A percentile compares a stretch with the other conserved stretches of the same genome.
These are phyloP conservation scores for Chloroceryle inda DNA, from an alignment of 2,797 vertebrate genomes.

Conservation along the genomic window DNA sequence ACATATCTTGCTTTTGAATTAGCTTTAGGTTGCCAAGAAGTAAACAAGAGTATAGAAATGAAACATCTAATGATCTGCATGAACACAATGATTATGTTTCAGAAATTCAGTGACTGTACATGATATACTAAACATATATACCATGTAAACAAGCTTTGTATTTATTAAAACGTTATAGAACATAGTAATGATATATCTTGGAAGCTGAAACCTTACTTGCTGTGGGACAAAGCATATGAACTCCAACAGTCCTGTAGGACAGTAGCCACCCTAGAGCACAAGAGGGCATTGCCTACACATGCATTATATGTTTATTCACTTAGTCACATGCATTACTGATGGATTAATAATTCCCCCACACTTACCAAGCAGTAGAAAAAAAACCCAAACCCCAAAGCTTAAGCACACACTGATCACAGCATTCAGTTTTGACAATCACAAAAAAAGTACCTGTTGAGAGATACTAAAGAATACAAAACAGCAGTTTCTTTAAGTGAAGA, in stretches of 20 bases:
- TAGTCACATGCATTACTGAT: conserved; percentile 21
- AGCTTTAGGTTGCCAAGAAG: conserved; percentile 77
- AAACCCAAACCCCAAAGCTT: background rate
- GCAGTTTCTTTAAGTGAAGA: conserved; percentile 21
- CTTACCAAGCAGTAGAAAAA: conserved; percentile 9
- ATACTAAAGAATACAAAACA: background rate
- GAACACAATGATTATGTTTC: conserved; percentile 77
- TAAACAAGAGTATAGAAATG: conserved; percentile 70
- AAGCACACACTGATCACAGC: conserved; percentile 67
- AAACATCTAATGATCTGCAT: conserved; percentile 80
- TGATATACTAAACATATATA: conserved; percentile 79
- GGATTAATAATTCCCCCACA: conserved; percentile 41
- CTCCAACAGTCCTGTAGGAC: conserved; percentile 64
- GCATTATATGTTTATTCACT: conserved; percentile 68
- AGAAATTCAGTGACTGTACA: conserved; percentile 77
- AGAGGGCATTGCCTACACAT: conserved; percentile 69
- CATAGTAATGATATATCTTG: conserved; percentile 70
- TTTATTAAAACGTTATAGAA: conserved; percentile 79
- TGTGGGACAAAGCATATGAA: conserved; percentile 60
- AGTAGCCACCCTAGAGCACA: conserved; percentile 77
- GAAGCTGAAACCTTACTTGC: conserved; percentile 67
- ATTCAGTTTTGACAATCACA: conserved; percentile 26
- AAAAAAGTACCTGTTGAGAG: background rate
- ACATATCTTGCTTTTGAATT: conserved; percentile 78
- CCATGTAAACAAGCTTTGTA: conserved; percentile 76